phyloP scores from a whole-genome alignment of 2,888 invertebrate genomes.

The Heliconius ethilla region DNA sequence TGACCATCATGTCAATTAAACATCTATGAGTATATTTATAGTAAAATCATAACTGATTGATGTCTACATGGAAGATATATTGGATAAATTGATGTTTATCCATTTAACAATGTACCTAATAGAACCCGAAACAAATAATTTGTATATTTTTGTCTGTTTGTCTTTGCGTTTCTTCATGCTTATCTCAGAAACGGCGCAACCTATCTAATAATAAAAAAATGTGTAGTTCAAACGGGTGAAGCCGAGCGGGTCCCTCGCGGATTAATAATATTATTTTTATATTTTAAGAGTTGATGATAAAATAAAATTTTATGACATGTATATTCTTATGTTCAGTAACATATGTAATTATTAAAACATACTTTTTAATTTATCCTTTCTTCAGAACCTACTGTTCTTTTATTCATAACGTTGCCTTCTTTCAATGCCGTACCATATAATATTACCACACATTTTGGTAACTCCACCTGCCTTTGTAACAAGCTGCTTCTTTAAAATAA shows the following conservation, averaged over 20 bases:
- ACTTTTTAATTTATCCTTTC: background rate
- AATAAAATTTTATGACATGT: background rate
- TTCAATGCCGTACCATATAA: background rate
- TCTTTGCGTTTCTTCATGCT: too few species aligned
- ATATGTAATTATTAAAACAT: background rate
- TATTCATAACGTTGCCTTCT: constrained; percentile 2
- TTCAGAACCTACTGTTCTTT: background rate
- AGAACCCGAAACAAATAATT: background rate
- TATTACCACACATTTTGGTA: background rate
- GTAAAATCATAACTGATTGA: too few species aligned
- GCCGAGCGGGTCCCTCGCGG: background rate
- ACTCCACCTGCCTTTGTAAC: background rate
- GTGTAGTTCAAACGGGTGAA: too few species aligned
- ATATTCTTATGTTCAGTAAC: background rate
- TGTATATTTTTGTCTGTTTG: background rate
- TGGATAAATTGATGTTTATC: too few species aligned
- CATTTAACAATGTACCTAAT: too few species aligned
- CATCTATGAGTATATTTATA: too few species aligned
- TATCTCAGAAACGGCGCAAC: too few species aligned
- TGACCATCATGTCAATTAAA: too few species aligned
- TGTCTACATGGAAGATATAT: too few species aligned
- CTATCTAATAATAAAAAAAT: too few species aligned
- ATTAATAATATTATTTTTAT: background rate
- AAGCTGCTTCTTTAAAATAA: background rate
- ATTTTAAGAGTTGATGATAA: background rate